Conservation (phyloP, 2,797 vertebrate genomes). For the Nothura maculosa region DNA sequence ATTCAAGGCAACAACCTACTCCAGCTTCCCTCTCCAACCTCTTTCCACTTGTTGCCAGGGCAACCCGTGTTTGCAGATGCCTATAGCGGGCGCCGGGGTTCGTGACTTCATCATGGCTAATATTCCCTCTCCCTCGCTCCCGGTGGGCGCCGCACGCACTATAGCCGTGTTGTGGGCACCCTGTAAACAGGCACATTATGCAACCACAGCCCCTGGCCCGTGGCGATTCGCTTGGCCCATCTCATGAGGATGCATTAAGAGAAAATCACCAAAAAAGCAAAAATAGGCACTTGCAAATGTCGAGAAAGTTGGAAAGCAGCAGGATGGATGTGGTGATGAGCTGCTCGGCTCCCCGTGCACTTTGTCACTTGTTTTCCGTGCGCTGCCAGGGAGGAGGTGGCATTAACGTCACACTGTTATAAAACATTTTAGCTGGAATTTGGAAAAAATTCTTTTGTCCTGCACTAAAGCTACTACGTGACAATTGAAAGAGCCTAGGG, state of each 20-base stretch:
- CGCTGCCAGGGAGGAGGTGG: not conserved
- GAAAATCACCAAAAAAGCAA: not conserved
- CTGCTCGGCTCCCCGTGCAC: not conserved
- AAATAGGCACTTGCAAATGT: not conserved
- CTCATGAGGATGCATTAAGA: not conserved
- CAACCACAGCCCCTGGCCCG: not conserved
- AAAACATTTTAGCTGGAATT: slow-evolving; percentile 22
- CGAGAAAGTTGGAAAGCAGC: slow-evolving; percentile 60
- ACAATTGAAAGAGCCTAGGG: slow-evolving; percentile 15
- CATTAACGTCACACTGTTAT: not conserved
- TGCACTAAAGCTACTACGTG: not conserved
- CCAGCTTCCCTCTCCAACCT: slow-evolving; percentile 74
- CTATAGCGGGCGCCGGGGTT: slow-evolving; percentile 74
- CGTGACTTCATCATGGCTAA: slow-evolving; percentile 70
- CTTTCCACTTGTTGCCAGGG: slow-evolving; percentile 84
- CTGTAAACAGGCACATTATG: not conserved
- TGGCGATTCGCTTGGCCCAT: not conserved
- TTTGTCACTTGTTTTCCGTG: not conserved
- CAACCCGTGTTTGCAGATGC: slow-evolving; percentile 84
- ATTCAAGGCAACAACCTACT: slow-evolving; percentile 78
- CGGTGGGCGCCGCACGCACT: not conserved
- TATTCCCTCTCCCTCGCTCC: slow-evolving; percentile 34
- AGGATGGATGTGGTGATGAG: not conserved
- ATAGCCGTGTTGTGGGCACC: not conserved
- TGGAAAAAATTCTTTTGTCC: not conserved